These are phyloP conservation scores for Carettochelys insculpta DNA, from an alignment of 2,113 vertebrate species.

Conservation along the genomic window DNA sequence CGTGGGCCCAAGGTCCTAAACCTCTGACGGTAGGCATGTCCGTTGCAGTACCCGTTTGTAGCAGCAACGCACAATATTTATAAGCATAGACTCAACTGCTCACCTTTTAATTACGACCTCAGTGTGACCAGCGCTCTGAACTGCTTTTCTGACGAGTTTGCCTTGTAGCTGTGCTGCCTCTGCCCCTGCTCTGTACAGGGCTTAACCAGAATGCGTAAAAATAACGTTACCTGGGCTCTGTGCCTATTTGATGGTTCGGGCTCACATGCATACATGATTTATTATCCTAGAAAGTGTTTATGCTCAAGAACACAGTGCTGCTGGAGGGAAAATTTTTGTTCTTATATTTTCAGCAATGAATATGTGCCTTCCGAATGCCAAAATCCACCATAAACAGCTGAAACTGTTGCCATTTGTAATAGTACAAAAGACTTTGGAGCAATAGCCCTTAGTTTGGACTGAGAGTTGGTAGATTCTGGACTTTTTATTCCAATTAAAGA, in stretches of 20 bases:
- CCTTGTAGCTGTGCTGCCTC: neutral
- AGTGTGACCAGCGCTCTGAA: neutral
- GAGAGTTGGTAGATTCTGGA: neutral
- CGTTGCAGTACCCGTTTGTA: neutral
- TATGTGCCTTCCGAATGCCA: neutral
- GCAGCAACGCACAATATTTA: neutral
- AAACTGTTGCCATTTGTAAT: neutral
- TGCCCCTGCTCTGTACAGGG: neutral
- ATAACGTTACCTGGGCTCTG: neutral
- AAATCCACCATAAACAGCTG: neutral
- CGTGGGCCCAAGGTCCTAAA: neutral
- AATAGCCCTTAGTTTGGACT: neutral
- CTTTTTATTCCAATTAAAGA: neutral
- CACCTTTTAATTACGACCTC: neutral
- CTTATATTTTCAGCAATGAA: neutral
- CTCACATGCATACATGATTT: neutral
- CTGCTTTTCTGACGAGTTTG: neutral
- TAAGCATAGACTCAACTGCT: neutral
- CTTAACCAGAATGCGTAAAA: neutral
- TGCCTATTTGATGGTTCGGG: neutral
- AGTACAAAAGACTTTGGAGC: neutral
- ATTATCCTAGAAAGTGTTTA: neutral
- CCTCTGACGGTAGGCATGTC: neutral
- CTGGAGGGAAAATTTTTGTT: neutral
- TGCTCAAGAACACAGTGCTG: rapidly evolving